These are phyloP conservation scores for Leptarthrus brevirostris DNA, from an alignment of 2,888 invertebrate genomes.

Conservation along the genomic window DNA sequence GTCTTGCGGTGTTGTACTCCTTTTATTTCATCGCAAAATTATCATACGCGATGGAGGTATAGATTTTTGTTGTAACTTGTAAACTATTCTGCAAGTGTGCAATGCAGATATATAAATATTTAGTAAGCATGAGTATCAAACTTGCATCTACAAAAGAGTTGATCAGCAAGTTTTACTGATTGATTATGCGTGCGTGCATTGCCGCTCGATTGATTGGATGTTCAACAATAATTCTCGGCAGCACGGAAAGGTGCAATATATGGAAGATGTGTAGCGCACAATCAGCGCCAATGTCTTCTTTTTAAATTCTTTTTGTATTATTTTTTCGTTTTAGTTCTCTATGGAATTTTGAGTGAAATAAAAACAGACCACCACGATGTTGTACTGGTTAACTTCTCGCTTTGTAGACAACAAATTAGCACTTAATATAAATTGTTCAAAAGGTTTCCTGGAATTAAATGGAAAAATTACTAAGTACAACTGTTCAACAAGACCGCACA, in stretches of 20 bases:
- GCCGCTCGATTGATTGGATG: conserved; percentile 44
- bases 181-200: conserved; percentile 41
- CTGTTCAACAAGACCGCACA: conserved; percentile 4
- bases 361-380: conserved; percentile 29
- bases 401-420: conserved; percentile 28
- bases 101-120: conserved; percentile 32
- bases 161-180: conserved; percentile 46
- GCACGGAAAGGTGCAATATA: conserved; percentile 20
- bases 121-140: conserved; percentile 17
- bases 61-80: conserved; percentile 9
- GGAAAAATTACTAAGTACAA: background rate
- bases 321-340: background rate
- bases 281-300: conserved; percentile 12
- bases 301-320: background rate
- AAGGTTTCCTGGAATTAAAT: conserved; percentile 22
- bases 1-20: conserved; percentile 9
- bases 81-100: conserved; percentile 25
- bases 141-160: conserved; percentile 32
- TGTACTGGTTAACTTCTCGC: conserved; percentile 16
- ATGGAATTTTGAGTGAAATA: conserved; percentile 1
- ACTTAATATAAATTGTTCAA: conserved; percentile 21
- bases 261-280: conserved; percentile 10
- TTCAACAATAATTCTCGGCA: conserved; percentile 33
- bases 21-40: conserved; percentile 19
- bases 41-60: conserved; percentile 20